Conservation (phyloP, 1,140 invertebrate species). For the Acromyrmex echinatior region DNA sequence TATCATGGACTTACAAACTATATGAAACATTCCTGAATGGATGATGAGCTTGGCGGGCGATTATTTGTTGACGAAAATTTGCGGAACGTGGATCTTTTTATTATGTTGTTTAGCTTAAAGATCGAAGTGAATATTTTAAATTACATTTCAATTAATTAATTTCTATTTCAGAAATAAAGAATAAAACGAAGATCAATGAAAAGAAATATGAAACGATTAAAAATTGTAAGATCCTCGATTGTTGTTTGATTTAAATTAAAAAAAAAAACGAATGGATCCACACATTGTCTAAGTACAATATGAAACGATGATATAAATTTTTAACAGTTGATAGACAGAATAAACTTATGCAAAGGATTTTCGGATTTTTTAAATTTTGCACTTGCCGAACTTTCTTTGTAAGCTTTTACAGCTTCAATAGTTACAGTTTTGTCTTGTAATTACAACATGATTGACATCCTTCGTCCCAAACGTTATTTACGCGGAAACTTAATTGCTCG, state of each 20-base stretch:
- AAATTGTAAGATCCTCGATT: no score
- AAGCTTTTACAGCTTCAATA: background rate
- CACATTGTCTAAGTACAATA: background rate
- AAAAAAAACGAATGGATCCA: background rate
- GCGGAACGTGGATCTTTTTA: background rate
- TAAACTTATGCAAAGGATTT: no score
- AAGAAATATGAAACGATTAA: no score
- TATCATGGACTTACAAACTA: slow-evolving; percentile 52
- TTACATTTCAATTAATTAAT: background rate
- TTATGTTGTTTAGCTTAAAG: background rate
- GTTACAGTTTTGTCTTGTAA: background rate
- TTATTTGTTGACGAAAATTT: slow-evolving; percentile 11
- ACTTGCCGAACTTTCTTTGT: no score
- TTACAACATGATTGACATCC: background rate
- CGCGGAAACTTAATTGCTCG: background rate
- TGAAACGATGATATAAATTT: background rate
- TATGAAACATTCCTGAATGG: slow-evolving; percentile 36
- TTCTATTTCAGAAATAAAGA: background rate
- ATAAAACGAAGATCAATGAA: background rate
- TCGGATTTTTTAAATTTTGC: no score
- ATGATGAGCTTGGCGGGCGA: background rate
- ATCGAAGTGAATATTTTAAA: background rate
- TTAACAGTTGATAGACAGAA: background rate
- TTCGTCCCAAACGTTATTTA: slow-evolving; percentile 5
- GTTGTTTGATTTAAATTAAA: background rate